Percentiles rank a stretch among this genome's conserved stretches.
phyloP scores from a whole-genome alignment of 2,113 vertebrate species.

The Sapajus apella region DNA sequence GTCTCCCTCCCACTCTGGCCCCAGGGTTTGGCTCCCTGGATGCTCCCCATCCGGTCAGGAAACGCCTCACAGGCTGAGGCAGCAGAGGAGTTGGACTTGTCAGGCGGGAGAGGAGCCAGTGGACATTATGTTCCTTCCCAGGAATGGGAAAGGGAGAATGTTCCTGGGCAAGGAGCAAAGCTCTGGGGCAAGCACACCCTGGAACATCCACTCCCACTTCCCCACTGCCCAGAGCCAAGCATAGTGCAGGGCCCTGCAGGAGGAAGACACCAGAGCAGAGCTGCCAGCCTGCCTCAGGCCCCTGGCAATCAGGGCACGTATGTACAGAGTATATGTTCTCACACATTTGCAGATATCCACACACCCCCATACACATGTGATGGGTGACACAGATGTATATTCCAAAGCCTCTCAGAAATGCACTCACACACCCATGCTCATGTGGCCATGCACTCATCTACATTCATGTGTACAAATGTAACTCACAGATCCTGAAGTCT shows the following conservation, averaged over 20 bases:
- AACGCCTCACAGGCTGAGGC: not conserved
- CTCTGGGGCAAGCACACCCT: not conserved
- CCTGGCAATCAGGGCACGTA: not conserved
- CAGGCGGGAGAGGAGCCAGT: not conserved
- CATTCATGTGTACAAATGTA: not conserved
- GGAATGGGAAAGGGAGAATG: conserved; percentile 19
- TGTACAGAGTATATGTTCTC: rapidly evolving
- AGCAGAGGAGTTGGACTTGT: not conserved
- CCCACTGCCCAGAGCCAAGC: rapidly evolving
- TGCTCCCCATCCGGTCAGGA: not conserved
- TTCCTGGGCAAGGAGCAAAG: conserved; percentile 37
- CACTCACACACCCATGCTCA: not conserved
- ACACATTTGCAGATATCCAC: not conserved
- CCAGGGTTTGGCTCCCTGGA: not conserved
- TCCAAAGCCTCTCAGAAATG: not conserved
- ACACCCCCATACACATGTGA: no score
- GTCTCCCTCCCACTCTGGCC: conserved; percentile 29
- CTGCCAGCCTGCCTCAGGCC: not conserved
- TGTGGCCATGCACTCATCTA: rapidly evolving
- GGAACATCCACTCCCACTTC: not conserved
- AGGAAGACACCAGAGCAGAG: not conserved
- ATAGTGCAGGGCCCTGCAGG: not conserved
- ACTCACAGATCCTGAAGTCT: not conserved
- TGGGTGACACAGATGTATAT: not conserved
- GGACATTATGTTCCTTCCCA: conserved; percentile 48